Evolutionary conservation across 1,140 invertebrate species (phyloP), one percentile per base, ranked within the genome.

Genomic region (Penaeus japonicus): DNA sequence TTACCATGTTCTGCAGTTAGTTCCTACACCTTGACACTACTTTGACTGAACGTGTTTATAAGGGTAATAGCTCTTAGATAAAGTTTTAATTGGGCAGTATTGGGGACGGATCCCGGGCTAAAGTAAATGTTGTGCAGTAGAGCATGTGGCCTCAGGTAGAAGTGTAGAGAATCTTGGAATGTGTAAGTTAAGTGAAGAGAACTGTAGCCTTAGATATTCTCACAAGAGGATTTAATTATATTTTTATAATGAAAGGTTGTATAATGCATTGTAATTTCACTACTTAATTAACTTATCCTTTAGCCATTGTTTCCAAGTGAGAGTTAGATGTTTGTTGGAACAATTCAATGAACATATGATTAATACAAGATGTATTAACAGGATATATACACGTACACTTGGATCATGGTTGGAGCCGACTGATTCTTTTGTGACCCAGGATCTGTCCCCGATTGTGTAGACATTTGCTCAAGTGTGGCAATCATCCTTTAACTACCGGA

Each of bases 401-500:
- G 24, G 35, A 73, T 73, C 70, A 53, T 79, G 77, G 77, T 79
- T 39, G 4, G 27, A 27, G 39, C 77, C 24, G 47, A 47, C 47
- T 47, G 47, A 47, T 20, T 24, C 47, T 39, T 39, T 18, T 79
- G 39, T 53, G 54, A 18, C n/a, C 27, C 77, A n/a, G 77, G 77
- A 79, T 79, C 77, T 53, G 77, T 79, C 77, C 77, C 77, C 24
- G 77, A 79, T 79, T 53, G 54, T 47, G 77, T 79, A 79, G 77
- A 39, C 47, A 27, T 79, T 79, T 79, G 77, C 77, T 79, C 77
- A 79, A 79, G 53, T 24, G 27, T 53, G 77, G 77, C 77, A 79
- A 79, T 79, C 77, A 79, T 27, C 77, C 77, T 79, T 53, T 15
- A 53, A 79, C 20, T 79, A 53, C 15, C 54, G 20, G 77, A 79